These are phyloP conservation scores for Pollicipes pollicipes DNA, from an alignment of 1,140 invertebrate species.

Conservation along the genomic window DNA sequence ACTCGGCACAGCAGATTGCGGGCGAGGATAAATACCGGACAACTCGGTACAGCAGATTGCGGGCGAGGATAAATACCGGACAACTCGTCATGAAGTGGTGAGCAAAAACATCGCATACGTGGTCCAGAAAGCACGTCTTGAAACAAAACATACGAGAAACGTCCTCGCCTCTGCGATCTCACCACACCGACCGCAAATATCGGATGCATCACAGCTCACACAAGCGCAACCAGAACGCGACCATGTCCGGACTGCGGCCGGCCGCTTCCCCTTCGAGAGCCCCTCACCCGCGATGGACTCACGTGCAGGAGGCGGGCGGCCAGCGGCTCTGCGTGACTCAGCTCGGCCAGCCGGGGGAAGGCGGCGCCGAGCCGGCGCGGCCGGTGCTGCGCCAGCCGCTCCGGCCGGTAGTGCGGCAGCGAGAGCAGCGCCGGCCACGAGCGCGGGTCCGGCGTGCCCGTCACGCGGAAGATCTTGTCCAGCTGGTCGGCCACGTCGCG, in stretches of 20 bases:
- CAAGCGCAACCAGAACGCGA: neutral
- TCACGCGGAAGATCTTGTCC: slow-evolving; percentile 88
- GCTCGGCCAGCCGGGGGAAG: slow-evolving; percentile 72
- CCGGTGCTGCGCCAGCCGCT: slow-evolving; percentile 56
- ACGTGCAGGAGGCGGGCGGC: slow-evolving; percentile 58
- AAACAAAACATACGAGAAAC: neutral
- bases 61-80: too few relatives aligned
- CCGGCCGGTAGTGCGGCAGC: slow-evolving; percentile 65
- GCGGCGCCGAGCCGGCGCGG: slow-evolving; percentile 58
- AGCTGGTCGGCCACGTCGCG: slow-evolving; percentile 88
- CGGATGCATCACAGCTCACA: neutral
- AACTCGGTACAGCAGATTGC: too few relatives aligned
- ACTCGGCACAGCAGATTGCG: neutral
- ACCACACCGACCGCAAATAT: neutral
- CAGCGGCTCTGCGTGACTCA: slow-evolving; percentile 69
- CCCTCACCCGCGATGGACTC: slow-evolving; percentile 3
- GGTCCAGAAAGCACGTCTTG: neutral
- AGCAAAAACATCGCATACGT: too few relatives aligned
- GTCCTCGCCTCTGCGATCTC: too few relatives aligned
- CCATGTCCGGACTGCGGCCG: neutral
- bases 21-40: too few relatives aligned
- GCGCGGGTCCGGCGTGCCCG: slow-evolving; percentile 79
- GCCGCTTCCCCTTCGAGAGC: neutral
- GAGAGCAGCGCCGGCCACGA: slow-evolving; percentile 74
- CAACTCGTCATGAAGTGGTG: too few relatives aligned